Conservation (phyloP, 1,140 invertebrate species). For the Drosophila lowei region DNA sequence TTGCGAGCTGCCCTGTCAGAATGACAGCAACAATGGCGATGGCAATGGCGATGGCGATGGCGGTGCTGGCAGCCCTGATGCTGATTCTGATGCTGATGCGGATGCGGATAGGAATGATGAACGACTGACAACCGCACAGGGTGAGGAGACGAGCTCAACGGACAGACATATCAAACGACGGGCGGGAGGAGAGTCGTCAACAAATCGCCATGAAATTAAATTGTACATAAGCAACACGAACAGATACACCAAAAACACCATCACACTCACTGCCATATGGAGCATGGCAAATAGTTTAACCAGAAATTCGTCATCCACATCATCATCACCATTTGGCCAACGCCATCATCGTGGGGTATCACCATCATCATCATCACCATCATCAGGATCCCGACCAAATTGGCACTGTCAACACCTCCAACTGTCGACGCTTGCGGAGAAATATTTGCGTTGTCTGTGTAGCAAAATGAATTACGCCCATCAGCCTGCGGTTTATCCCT, state of each 20-base stretch:
- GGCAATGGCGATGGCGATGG: conserved; percentile 25
- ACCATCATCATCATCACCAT: conserved; percentile 61
- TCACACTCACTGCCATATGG: conserved; percentile 1
- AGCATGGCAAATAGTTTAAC: conserved; percentile 72
- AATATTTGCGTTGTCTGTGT: conserved; percentile 19
- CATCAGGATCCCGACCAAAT: conserved; percentile 47
- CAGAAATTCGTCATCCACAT: conserved; percentile 72
- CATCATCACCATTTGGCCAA: conserved; percentile 28
- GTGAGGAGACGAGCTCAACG: conserved; percentile 9
- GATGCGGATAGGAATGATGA: conserved; percentile 57
- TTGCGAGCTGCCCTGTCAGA: conserved; percentile 55
- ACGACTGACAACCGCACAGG: conserved; percentile 65
- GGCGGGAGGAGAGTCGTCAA: conserved; percentile 39
- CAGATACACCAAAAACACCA: conserved; percentile 19
- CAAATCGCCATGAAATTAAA: conserved; percentile 79
- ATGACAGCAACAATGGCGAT: conserved; percentile 45
- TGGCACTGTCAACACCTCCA: conserved; percentile 71
- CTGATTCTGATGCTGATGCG: conserved; percentile 13
- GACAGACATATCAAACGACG: conserved; percentile 43
- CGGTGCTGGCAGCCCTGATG: conserved; percentile 11
- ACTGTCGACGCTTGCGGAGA: conserved; percentile 14
- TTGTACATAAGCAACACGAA: conserved; percentile 60
- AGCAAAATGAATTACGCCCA: conserved; percentile 38
- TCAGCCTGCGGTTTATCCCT: conserved; percentile 24
- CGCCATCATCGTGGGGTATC: conserved; percentile 35